phyloP scores from a whole-genome alignment of 2,797 vertebrate species.

The Taeniopygia guttata region DNA sequence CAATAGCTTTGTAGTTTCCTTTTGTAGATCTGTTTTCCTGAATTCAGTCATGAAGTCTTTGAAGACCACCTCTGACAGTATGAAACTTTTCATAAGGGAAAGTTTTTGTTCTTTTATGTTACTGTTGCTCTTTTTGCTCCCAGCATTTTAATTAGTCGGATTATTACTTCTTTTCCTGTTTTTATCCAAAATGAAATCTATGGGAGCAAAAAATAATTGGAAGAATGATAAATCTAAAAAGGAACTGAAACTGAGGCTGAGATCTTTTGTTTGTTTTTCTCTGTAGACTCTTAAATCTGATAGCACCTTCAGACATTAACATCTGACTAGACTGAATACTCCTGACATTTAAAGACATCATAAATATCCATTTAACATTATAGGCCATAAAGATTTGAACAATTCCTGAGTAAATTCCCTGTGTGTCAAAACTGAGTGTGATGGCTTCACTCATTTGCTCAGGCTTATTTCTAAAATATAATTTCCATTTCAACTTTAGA shows the following conservation, averaged over 20 bases:
- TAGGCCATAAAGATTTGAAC: neutral
- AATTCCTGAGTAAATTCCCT: neutral
- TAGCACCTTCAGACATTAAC: neutral
- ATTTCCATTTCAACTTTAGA: neutral
- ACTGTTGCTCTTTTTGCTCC: neutral
- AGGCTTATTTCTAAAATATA: neutral
- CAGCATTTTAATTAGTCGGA: constrained; percentile 32
- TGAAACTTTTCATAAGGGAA: neutral
- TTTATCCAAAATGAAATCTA: constrained; percentile 1
- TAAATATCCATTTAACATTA: constrained; percentile 8
- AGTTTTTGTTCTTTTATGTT: constrained; percentile 1
- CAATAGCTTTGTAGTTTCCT: neutral
- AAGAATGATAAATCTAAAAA: neutral
- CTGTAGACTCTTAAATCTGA: neutral
- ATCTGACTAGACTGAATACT: neutral
- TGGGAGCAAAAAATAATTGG: constrained; percentile 46
- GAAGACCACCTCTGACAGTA: neutral
- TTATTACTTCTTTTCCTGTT: neutral
- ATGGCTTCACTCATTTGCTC: neutral
- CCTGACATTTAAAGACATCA: neutral
- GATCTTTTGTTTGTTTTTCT: neutral
- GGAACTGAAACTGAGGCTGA: neutral
- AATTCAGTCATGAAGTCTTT: constrained; percentile 8
- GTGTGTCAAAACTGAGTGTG: neutral
- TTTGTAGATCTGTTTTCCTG: constrained; percentile 8